These are phyloP conservation scores for Goniozus legneri DNA, from an alignment of 1,140 invertebrate species.

Conservation along the genomic window DNA sequence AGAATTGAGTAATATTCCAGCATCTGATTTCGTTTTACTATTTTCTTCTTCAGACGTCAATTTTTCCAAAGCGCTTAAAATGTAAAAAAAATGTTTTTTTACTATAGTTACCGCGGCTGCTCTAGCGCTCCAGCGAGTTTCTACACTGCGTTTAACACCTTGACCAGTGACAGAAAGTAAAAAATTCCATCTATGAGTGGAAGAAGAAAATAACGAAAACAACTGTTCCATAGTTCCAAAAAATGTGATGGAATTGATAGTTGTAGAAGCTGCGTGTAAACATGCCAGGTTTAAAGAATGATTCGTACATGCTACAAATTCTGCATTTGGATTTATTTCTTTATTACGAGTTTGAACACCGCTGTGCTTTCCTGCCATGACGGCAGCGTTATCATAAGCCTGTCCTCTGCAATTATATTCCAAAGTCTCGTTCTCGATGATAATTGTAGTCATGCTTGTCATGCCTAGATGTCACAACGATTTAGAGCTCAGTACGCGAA, in stretches of 20 bases:
- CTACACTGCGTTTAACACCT: conserved; percentile 29
- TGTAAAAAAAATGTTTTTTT: conserved; percentile 11
- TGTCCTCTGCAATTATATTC: conserved; percentile 16
- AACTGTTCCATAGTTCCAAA: conserved; percentile 18
- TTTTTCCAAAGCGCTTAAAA: conserved; percentile 28
- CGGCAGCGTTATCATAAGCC: conserved; percentile 30
- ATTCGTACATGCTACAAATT: conserved; percentile 21
- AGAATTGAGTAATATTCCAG: not conserved
- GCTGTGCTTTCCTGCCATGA: conserved; percentile 26
- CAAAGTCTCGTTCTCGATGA: not conserved
- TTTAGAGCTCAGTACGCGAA: conserved; percentile 1
- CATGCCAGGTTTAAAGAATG: conserved; percentile 27
- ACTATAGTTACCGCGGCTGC: conserved; percentile 21
- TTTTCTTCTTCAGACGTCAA: conserved; percentile 27
- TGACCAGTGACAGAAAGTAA: conserved; percentile 22
- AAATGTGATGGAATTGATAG: conserved; percentile 8
- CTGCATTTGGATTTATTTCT: conserved; percentile 18
- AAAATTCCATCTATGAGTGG: conserved; percentile 27
- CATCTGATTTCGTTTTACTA: conserved; percentile 4
- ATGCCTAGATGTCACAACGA: conserved; percentile 16
- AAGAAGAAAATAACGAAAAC: conserved; percentile 23
- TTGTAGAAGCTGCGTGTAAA: conserved; percentile 15
- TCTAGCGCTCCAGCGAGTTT: conserved; percentile 32
- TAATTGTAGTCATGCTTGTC: conserved; percentile 14
- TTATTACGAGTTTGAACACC: conserved; percentile 26